These are phyloP conservation scores for Piprites chloris DNA, from an alignment of 2,113 vertebrate species.

Conservation along the genomic window DNA sequence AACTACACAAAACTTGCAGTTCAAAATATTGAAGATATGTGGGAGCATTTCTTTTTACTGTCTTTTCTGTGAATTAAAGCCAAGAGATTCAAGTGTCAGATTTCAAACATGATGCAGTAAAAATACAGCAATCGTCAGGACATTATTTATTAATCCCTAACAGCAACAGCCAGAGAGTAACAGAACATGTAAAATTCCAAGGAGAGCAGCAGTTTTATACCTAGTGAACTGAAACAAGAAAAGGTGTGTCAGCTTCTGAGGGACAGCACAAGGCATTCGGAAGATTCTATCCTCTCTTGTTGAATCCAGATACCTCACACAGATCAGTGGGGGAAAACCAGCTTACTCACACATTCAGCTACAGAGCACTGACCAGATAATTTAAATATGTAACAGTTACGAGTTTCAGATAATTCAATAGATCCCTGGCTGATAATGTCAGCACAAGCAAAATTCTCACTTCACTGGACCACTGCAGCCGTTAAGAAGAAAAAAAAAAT, in stretches of 20 bases:
- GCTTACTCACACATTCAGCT: background rate
- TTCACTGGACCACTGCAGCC: background rate
- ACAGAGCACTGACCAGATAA: background rate
- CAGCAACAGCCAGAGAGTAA: background rate
- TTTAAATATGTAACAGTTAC: background rate
- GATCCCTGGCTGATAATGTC: background rate
- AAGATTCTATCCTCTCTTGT: background rate
- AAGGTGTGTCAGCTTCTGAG: background rate
- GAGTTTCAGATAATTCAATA: background rate
- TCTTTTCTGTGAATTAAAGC: too few relatives aligned
- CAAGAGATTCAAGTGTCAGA: background rate
- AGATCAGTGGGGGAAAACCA: background rate
- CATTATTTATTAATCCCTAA: background rate
- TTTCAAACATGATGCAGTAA: background rate
- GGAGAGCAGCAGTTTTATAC: background rate
- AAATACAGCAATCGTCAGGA: background rate
- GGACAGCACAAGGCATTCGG: background rate
- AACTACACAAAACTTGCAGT: background rate
- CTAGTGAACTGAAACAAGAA: background rate
- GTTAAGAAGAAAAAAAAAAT: background rate
- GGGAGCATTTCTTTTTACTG: background rate
- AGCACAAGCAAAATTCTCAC: background rate
- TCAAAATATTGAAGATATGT: background rate
- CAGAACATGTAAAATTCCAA: background rate
- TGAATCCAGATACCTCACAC: background rate